Evolutionary conservation across 2,797 vertebrate species (phyloP).

Genomic region (Craterocephalus amniculus): DNA sequence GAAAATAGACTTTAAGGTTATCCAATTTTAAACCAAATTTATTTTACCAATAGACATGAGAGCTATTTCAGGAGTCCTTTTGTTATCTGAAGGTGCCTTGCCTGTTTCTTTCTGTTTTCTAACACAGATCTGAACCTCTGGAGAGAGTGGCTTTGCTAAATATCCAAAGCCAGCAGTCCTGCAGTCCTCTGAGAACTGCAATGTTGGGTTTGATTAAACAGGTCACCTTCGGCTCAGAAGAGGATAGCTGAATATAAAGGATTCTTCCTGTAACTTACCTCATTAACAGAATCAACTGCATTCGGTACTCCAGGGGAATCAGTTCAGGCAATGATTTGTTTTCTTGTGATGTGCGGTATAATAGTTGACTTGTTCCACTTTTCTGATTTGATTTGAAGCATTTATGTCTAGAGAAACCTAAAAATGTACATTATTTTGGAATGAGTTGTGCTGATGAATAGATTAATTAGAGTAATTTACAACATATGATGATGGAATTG

Average conservation of each 20-base stretch:
- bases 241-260: slow-evolving; percentile 31
- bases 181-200: slow-evolving; percentile 26
- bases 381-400: not conserved
- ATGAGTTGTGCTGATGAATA: not conserved
- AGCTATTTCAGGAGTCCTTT: slow-evolving; percentile 28
- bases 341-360: slow-evolving; percentile 19
- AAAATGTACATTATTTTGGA: not conserved
- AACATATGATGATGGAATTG: not conserved
- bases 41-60: slow-evolving; percentile 4
- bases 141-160: slow-evolving; percentile 26
- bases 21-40: slow-evolving; percentile 31
- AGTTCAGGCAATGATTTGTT: slow-evolving; percentile 35
- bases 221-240: slow-evolving; percentile 55
- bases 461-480: not conserved
- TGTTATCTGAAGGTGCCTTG: slow-evolving; percentile 26
- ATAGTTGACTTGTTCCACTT: not conserved
- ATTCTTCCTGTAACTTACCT: slow-evolving; percentile 34
- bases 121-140: slow-evolving; percentile 15
- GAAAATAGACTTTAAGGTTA: slow-evolving; percentile 25
- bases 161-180: slow-evolving; percentile 24
- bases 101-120: slow-evolving; percentile 20
- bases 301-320: slow-evolving; percentile 5
- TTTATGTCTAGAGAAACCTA: not conserved
- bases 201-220: slow-evolving; percentile 45
- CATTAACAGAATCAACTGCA: slow-evolving; percentile 39